Evolutionary conservation across 2,888 invertebrate genomes (phyloP), one percentile per base, ranked within the genome.

Genomic region (Apeira syringaria): DNA sequence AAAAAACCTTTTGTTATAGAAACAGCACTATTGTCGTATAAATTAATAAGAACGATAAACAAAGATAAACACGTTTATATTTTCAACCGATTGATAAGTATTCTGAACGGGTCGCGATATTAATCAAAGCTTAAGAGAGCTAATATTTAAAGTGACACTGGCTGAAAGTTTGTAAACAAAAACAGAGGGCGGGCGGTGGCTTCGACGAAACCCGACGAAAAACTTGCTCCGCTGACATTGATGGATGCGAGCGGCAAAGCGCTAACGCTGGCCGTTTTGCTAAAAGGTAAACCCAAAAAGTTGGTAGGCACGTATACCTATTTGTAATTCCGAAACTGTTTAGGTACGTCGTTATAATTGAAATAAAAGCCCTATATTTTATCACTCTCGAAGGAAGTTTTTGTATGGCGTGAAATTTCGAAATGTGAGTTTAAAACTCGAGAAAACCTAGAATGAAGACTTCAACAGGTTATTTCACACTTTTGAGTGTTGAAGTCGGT

Each of bases 141-240:
- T 70, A 78, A 76, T 75, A 71, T 77, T 76, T 75, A 72, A 78
- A 80, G 71, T 73, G 77, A 78, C 74, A 74, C 64, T 64, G 74
- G 64, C 73, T 68, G 74, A 80, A 80, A 85, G 80, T 79, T 80
- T 66, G 74, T 75, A 74, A 82, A 84, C 80, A 81, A 85, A 86
- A 86, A 84, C 80, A 74, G 68, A 56, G 67, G 64, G 66, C 68
- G 68, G 64, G 66, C 68, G 68, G 68, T 66, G 68, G 74, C 70
- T 78, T 74, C 68, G 71, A 70, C 74, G 70, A 67, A 74, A 74
- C 78, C 74, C 73, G 69, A 67, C 73, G 79, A 84, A 88, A 87
- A 87, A 85, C 82, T 86, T 81, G 76, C 61, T 74, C 61, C 47
- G 47, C 51, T 79, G 88, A 86, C 87, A 71, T 72, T 88, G 88